Percentiles rank a stretch among this genome's conserved stretches.
Evolutionary conservation across 1,140 invertebrate species (phyloP).

Genomic region (Ostrea edulis): DNA sequence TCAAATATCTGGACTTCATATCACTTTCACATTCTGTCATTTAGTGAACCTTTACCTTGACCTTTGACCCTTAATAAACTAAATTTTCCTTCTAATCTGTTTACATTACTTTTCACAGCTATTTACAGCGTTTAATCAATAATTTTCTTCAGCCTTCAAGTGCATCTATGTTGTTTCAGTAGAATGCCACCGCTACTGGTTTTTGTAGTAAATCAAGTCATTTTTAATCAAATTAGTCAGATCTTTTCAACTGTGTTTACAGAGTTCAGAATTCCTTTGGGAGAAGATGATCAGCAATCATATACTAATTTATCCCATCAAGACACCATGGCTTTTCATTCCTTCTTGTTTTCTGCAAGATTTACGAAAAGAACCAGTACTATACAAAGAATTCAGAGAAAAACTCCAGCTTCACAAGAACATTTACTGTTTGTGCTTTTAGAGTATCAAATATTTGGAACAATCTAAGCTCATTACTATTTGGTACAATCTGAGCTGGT

Average conservation of each 20-base stretch:
- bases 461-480: too few species aligned
- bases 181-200: neutral
- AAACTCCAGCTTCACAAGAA: too few species aligned
- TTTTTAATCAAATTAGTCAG: slow-evolving; percentile 9
- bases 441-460: too few species aligned
- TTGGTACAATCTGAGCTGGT: too few species aligned
- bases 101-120: neutral
- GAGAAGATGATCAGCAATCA: neutral
- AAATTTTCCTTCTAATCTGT: too few species aligned
- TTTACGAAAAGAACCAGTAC: too few species aligned
- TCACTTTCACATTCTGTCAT: neutral
- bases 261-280: neutral
- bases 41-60: neutral
- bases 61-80: too few species aligned
- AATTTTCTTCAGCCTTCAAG: neutral
- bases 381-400: too few species aligned
- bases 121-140: neutral
- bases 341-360: neutral
- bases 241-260: slow-evolving; percentile 3
- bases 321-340: neutral
- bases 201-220: neutral
- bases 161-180: slow-evolving; percentile 1
- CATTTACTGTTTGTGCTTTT: too few species aligned
- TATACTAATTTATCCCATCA: neutral
- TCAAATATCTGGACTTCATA: neutral